phyloP scores from a whole-genome alignment of 2,888 invertebrate species.

The Yponomeuta cagnagella region DNA sequence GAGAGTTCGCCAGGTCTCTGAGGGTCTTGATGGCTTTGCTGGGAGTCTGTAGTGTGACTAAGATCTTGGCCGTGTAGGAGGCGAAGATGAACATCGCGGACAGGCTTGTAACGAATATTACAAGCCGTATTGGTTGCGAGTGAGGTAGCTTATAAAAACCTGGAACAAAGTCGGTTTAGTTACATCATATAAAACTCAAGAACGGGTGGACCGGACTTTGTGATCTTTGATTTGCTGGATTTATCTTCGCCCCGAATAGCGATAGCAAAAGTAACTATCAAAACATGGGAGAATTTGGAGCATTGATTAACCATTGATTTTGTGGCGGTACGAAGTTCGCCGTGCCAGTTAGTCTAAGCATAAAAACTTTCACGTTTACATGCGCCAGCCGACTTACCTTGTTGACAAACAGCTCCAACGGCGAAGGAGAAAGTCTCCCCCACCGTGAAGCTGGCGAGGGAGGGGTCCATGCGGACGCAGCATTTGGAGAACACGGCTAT shows the following conservation, averaged over 20 bases:
- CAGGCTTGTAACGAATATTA: constrained; percentile 72
- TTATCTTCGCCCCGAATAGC: too few species aligned
- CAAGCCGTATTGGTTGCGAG: constrained; percentile 67
- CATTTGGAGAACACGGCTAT: constrained; percentile 28
- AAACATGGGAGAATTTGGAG: too few species aligned
- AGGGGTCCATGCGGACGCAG: constrained; percentile 20
- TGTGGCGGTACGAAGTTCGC: too few species aligned
- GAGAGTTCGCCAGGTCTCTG: constrained; percentile 72
- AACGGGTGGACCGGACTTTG: too few species aligned
- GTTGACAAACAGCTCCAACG: constrained; percentile 77
- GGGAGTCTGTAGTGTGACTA: constrained; percentile 78
- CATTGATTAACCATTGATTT: too few species aligned
- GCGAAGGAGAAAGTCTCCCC: constrained; percentile 71
- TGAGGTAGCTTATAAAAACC: constrained; percentile 64
- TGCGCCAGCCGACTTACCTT: constrained; percentile 48
- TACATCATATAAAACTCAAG: too few species aligned
- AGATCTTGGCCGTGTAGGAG: constrained; percentile 80
- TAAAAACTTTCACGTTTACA: too few species aligned
- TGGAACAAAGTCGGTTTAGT: constrained; percentile 24
- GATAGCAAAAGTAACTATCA: too few species aligned
- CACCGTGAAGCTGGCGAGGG: constrained; percentile 34
- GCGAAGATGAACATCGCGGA: constrained; percentile 77
- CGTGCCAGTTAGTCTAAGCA: too few species aligned
- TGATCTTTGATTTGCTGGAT: too few species aligned
- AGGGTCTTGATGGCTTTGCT: constrained; percentile 73